A percentile compares a stretch with the other conserved stretches of the same genome.
Evolutionary conservation across 1,140 invertebrate species (phyloP).

Genomic region (Ips nitidus): DNA sequence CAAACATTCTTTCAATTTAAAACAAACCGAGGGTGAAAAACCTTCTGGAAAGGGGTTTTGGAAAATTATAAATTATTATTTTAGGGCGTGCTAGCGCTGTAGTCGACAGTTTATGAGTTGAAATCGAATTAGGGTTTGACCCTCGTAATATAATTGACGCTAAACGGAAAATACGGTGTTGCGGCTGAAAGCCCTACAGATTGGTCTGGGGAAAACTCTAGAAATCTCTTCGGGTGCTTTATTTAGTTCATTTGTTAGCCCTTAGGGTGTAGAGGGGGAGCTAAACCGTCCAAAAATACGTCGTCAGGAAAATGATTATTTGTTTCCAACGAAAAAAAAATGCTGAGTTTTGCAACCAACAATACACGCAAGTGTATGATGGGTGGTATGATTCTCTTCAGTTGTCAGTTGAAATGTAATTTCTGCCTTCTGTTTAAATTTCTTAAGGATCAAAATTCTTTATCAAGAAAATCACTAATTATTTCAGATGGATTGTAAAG

Average conservation of each 20-base stretch:
- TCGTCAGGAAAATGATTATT: background rate
- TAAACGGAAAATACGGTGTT: constrained; percentile 11
- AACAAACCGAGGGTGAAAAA: no score
- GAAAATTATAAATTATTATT: constrained; percentile 12
- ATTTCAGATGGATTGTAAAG: constrained; percentile 14
- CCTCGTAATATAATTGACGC: constrained; percentile 11
- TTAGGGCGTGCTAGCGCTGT: constrained; percentile 4
- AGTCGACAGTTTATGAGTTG: constrained; percentile 12
- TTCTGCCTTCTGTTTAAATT: no score
- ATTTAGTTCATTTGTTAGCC: background rate
- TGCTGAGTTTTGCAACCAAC: background rate
- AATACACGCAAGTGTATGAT: no score
- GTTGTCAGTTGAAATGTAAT: no score
- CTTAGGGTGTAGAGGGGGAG: no score
- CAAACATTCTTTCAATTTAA: no score
- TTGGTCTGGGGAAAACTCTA: background rate
- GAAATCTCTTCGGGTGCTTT: background rate
- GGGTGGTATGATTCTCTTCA: no score
- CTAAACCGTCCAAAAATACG: no score
- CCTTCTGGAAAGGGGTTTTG: no score
- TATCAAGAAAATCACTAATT: background rate
- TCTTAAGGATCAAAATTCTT: no score
- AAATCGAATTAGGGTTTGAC: constrained; percentile 10
- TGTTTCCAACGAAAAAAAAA: background rate
- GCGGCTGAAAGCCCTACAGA: background rate